These are phyloP conservation scores for Ictidomys tridecemlineatus DNA, from an alignment of 2,113 vertebrate species.

Conservation along the genomic window DNA sequence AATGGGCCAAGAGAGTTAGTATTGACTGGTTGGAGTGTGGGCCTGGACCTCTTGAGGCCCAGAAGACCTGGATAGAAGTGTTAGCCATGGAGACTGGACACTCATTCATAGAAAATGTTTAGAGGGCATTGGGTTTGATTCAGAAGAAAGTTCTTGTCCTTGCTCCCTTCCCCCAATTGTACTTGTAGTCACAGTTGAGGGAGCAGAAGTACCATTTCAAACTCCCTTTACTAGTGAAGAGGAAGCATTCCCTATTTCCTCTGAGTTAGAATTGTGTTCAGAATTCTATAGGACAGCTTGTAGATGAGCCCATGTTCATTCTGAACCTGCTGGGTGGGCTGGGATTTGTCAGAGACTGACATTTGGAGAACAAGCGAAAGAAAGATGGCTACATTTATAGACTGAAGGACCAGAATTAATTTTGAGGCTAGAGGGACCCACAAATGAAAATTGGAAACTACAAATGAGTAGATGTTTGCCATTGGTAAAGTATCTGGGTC, in stretches of 20 bases:
- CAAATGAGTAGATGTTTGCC: slow-evolving; percentile 40
- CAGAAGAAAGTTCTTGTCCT: neutral
- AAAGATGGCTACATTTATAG: neutral
- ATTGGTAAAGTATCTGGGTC: slow-evolving; percentile 59
- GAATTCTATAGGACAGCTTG: neutral
- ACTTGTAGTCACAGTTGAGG: neutral
- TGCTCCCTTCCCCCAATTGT: neutral
- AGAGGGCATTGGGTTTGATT: neutral
- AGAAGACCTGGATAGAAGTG: neutral
- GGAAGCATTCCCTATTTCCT: neutral
- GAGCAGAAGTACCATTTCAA: neutral
- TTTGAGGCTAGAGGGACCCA: neutral
- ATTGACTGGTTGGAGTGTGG: neutral
- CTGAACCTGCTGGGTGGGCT: neutral
- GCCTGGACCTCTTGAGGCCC: neutral
- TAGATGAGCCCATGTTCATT: neutral
- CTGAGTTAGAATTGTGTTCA: neutral
- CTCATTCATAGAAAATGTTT: neutral
- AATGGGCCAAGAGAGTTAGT: neutral
- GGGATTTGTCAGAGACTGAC: neutral
- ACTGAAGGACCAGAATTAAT: slow-evolving; percentile 22
- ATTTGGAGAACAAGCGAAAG: slow-evolving; percentile 18
- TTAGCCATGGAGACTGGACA: neutral
- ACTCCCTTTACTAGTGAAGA: neutral
- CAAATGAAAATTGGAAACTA: neutral